These are phyloP conservation scores for Venusia cambrica DNA, from an alignment of 2,888 invertebrate genomes.

Conservation along the genomic window DNA sequence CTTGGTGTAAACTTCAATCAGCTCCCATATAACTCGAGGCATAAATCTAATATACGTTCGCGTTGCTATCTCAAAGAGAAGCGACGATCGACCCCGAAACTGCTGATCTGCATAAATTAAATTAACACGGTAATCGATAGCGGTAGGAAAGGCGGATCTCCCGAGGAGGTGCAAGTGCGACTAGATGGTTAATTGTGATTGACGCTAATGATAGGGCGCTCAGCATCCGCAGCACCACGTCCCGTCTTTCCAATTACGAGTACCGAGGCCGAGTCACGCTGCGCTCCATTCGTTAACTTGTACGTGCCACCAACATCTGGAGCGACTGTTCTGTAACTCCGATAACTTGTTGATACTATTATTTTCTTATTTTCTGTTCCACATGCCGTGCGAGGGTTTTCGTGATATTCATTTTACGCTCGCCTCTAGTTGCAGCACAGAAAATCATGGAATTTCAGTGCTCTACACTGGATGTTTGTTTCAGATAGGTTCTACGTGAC, in stretches of 20 bases:
- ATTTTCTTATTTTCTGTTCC: slow-evolving; percentile 39
- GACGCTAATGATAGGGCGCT: slow-evolving; percentile 76
- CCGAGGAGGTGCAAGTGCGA: slow-evolving; percentile 21
- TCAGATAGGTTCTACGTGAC: no score
- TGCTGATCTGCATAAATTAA: slow-evolving; percentile 35
- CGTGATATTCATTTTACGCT: not conserved
- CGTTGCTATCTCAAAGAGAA: slow-evolving; percentile 19
- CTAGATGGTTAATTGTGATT: slow-evolving; percentile 65
- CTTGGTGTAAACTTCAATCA: no score
- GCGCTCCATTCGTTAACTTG: slow-evolving; percentile 68
- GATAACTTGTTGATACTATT: slow-evolving; percentile 56
- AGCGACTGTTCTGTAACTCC: slow-evolving; percentile 49
- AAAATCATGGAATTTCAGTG: no score
- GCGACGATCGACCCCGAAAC: slow-evolving; percentile 24
- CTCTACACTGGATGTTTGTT: no score
- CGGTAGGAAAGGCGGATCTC: slow-evolving; percentile 38
- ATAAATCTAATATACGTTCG: not conserved
- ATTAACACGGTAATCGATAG: slow-evolving; percentile 33
- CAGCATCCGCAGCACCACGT: slow-evolving; percentile 49
- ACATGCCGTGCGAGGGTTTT: slow-evolving; percentile 1
- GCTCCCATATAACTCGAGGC: no score
- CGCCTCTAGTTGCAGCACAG: no score
- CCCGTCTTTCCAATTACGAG: slow-evolving; percentile 67
- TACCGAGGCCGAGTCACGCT: slow-evolving; percentile 56
- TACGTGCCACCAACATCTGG: slow-evolving; percentile 71